Conservation (phyloP, 2,888 invertebrate species). For the Tortrix viridana region DNA sequence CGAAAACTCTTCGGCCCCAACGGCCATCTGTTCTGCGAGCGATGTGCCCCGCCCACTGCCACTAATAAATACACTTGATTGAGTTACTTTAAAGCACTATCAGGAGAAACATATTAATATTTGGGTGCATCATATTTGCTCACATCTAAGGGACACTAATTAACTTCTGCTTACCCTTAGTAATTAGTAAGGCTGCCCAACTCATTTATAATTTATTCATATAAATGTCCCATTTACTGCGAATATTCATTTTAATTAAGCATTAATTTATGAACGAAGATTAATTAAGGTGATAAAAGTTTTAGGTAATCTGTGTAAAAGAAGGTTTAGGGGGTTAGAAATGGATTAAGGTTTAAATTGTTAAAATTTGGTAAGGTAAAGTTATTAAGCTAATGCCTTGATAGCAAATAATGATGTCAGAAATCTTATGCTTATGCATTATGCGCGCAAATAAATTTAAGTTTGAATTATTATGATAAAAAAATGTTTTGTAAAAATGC, state of each 20-base stretch:
- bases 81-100: too few species aligned
- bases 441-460: too few species aligned
- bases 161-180: slow-evolving; percentile 2
- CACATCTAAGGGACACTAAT: slow-evolving; percentile 13
- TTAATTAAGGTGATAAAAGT: slow-evolving; percentile 14
- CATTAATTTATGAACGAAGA: slow-evolving; percentile 17
- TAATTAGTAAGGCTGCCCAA: slow-evolving; percentile 9
- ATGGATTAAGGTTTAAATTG: neutral
- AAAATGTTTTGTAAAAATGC: too few species aligned
- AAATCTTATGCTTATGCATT: too few species aligned
- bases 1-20: too few species aligned
- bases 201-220: slow-evolving; percentile 23
- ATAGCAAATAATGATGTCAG: too few species aligned
- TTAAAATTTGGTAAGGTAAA: neutral
- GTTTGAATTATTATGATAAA: too few species aligned
- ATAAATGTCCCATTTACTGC: slow-evolving; percentile 16
- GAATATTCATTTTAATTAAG: slow-evolving; percentile 20
- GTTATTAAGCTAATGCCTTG: neutral
- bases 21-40: too few species aligned
- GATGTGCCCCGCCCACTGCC: too few species aligned
- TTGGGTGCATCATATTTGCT: too few species aligned
- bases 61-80: too few species aligned
- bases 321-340: neutral
- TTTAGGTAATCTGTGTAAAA: neutral
- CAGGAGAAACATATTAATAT: too few species aligned